These are phyloP conservation scores for Mobula birostris DNA, from an alignment of 2,113 vertebrate genomes.

Conservation along the genomic window DNA sequence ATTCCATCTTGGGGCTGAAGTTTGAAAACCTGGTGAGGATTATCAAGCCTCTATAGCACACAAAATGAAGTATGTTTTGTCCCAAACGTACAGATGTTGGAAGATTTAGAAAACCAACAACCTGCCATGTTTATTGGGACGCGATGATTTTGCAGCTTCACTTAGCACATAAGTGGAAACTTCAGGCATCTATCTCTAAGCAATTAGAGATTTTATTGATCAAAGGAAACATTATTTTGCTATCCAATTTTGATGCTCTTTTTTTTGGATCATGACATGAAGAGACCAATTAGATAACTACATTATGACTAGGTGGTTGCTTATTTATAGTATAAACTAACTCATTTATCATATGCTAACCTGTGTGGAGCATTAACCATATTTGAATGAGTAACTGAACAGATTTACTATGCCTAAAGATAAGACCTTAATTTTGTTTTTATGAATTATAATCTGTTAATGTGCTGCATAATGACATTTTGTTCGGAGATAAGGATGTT, in stretches of 20 bases:
- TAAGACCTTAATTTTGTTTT: slow-evolving; percentile 18
- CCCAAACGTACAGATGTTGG: background rate
- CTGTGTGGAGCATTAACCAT: slow-evolving; percentile 5
- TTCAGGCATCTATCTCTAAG: background rate
- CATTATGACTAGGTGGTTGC: background rate
- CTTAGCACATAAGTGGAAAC: background rate
- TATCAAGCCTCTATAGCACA: too few species aligned
- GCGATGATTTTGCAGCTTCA: too few species aligned
- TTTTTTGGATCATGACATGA: background rate
- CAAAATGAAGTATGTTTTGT: background rate
- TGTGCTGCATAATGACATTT: slow-evolving; percentile 14
- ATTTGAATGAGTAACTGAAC: slow-evolving; percentile 19
- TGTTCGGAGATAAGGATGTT: background rate
- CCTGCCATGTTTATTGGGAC: too few species aligned
- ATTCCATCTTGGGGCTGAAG: background rate
- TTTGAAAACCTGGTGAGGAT: background rate
- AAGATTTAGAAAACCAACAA: background rate
- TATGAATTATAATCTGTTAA: slow-evolving; percentile 32
- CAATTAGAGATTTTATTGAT: slow-evolving; percentile 13
- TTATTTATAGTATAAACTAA: background rate
- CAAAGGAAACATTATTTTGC: background rate
- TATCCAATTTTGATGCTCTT: background rate
- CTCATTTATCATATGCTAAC: slow-evolving; percentile 21
- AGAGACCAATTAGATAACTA: background rate
- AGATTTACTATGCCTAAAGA: slow-evolving; percentile 27